Percentiles rank a stretch among this genome's conserved stretches.
These are phyloP conservation scores for Paramormyrops kingsleyae DNA, from an alignment of 2,113 vertebrate genomes.

Conservation along the genomic window DNA sequence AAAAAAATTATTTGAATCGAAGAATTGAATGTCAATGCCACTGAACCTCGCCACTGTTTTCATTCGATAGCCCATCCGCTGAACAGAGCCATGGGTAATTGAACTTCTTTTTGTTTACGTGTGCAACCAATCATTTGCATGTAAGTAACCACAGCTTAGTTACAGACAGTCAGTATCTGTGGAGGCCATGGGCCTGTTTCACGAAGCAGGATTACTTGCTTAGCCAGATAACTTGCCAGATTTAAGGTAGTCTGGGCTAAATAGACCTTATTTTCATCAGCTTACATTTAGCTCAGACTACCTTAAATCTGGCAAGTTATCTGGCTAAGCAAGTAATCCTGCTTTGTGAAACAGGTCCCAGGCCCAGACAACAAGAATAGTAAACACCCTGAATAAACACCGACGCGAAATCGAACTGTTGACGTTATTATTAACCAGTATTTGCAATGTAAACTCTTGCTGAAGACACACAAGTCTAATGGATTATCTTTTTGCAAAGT, in stretches of 20 bases:
- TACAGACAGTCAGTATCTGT: neutral
- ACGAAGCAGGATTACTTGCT: too few relatives aligned
- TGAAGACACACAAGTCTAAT: neutral
- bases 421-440: constrained; percentile 3
- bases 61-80: neutral
- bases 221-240: too few relatives aligned
- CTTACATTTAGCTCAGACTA: too few relatives aligned
- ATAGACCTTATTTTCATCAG: too few relatives aligned
- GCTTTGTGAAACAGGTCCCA: too few relatives aligned
- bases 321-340: too few relatives aligned
- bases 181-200: too few relatives aligned
- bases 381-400: neutral
- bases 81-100: neutral
- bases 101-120: neutral
- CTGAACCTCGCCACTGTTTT: neutral
- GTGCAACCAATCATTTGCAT: neutral
- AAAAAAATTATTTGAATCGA: neutral
- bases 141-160: neutral
- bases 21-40: neutral
- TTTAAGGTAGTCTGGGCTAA: too few relatives aligned
- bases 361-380: neutral
- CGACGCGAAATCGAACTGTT: neutral
- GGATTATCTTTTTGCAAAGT: neutral
- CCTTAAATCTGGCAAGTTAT: too few relatives aligned
- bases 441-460: constrained; percentile 2